Conservation (phyloP, 1,140 invertebrate genomes). For the Lordiphosa stackelbergi region DNA sequence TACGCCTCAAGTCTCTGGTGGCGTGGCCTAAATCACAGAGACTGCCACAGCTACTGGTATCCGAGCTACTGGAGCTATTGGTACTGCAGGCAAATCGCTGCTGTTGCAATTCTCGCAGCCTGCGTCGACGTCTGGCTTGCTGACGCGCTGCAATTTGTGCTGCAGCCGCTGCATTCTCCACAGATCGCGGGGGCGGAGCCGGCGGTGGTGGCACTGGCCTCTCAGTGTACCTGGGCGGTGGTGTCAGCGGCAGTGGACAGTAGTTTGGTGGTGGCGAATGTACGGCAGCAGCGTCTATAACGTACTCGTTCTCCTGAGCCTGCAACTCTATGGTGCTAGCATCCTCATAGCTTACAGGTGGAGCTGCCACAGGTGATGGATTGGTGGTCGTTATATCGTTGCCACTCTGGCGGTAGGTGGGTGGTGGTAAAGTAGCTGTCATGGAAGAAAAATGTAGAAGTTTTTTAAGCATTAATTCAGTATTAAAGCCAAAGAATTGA, state of each 20-base stretch:
- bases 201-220: slow-evolving; percentile 11
- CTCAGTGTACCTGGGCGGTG: slow-evolving; percentile 66
- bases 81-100: slow-evolving; percentile 52
- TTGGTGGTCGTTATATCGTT: slow-evolving; percentile 6
- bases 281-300: slow-evolving; percentile 29
- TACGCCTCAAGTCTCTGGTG: slow-evolving; percentile 46
- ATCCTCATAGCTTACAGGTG: slow-evolving; percentile 22
- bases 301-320: slow-evolving; percentile 57
- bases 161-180: slow-evolving; percentile 19
- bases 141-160: slow-evolving; percentile 44
- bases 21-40: slow-evolving; percentile 33
- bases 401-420: slow-evolving; percentile 35
- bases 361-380: slow-evolving; percentile 8
- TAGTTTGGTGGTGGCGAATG: slow-evolving; percentile 57
- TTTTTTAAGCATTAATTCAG: too few species aligned
- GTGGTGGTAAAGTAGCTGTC: slow-evolving; percentile 19
- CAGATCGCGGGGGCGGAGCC: slow-evolving; percentile 8
- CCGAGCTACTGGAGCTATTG: slow-evolving; percentile 50
- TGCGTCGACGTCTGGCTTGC: slow-evolving; percentile 52
- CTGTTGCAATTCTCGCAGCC: slow-evolving; percentile 52
- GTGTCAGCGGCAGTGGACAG: slow-evolving; percentile 52
- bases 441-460: neutral
- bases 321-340: slow-evolving; percentile 30
- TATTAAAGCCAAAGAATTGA: too few species aligned
- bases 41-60: slow-evolving; percentile 39